Evolutionary conservation across 2,113 vertebrate species (phyloP).

Genomic region (Zootoca vivipara): DNA sequence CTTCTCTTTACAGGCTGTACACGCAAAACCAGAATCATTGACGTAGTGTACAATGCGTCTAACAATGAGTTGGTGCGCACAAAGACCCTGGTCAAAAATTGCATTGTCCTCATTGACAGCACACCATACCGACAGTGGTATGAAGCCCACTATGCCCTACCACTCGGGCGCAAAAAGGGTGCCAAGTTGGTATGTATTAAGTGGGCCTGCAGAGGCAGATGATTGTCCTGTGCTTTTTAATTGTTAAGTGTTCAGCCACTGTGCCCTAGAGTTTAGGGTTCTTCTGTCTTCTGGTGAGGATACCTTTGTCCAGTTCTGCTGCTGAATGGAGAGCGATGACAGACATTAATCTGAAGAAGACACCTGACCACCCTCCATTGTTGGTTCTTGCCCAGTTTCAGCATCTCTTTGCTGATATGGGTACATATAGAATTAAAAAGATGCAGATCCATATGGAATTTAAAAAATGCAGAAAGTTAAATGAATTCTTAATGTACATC

Average conservation of each 20-base stretch:
- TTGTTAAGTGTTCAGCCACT: not conserved
- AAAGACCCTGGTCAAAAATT: constrained; percentile 99
- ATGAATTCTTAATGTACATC: fast-evolving
- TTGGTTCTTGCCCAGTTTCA: not conserved
- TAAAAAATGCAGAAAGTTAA: not conserved
- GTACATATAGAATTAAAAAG: not conserved
- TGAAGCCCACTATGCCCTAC: constrained; percentile 92
- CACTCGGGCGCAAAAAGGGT: constrained; percentile 97
- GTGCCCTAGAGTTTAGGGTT: fast-evolving
- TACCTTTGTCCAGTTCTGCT: constrained; percentile 93
- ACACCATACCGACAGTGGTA: constrained; percentile 98
- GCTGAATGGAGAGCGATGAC: constrained; percentile 85
- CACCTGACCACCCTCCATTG: not conserved
- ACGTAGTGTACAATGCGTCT: constrained; percentile 98
- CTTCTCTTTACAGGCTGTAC: constrained; percentile 86
- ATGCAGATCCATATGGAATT: no score
- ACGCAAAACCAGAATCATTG: constrained; percentile 96
- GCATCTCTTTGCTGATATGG: not conserved
- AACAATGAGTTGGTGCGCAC: constrained; percentile 98
- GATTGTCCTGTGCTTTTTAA: fast-evolving
- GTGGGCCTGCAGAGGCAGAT: fast-evolving
- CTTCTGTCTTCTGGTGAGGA: constrained; percentile 85
- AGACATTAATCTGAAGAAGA: constrained; percentile 83
- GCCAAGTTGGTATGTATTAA: constrained; percentile 88
- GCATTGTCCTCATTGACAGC: constrained; percentile 92